Conservation (phyloP, 2,113 vertebrate genomes). For the Hypomesus transpacificus region DNA sequence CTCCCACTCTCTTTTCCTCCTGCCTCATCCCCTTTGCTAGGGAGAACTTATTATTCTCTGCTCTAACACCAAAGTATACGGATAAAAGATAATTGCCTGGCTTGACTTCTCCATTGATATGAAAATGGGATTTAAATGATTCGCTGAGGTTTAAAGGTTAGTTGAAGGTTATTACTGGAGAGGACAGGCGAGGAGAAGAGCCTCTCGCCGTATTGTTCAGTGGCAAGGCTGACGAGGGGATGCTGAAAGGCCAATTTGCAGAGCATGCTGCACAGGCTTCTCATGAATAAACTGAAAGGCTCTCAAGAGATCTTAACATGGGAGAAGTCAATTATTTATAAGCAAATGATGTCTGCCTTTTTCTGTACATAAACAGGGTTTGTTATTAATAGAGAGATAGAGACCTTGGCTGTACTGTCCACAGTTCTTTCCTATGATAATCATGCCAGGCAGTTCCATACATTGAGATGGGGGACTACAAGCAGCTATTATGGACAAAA, state of each 20-base stretch:
- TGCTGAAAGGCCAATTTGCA: constrained; percentile 85
- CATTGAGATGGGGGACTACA: constrained; percentile 50
- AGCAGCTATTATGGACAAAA: constrained; percentile 57
- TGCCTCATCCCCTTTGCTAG: constrained; percentile 66
- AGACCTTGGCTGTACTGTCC: constrained; percentile 48
- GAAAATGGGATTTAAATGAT: constrained; percentile 93
- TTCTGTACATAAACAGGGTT: constrained; percentile 57
- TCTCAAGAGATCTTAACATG: constrained; percentile 83
- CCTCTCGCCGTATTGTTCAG: constrained; percentile 57
- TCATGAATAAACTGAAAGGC: constrained; percentile 74
- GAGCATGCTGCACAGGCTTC: constrained; percentile 73
- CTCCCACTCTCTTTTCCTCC: constrained; percentile 46
- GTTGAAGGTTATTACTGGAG: constrained; percentile 94
- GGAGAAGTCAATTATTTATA: constrained; percentile 89
- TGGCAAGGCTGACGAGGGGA: constrained; percentile 78
- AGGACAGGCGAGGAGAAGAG: constrained; percentile 57
- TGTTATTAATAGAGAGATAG: constrained; percentile 66
- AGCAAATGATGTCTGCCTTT: constrained; percentile 77
- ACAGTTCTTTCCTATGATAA: constrained; percentile 44
- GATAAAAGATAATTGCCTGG: constrained; percentile 99
- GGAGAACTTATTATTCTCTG: constrained; percentile 91
- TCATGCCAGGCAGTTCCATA: constrained; percentile 50
- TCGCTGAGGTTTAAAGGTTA: constrained; percentile 93
- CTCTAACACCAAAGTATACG: constrained; percentile 87
- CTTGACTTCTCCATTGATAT: constrained; percentile 94